Evolutionary conservation across 2,888 invertebrate species (phyloP).

Genomic region (Augochlorella aurata): DNA sequence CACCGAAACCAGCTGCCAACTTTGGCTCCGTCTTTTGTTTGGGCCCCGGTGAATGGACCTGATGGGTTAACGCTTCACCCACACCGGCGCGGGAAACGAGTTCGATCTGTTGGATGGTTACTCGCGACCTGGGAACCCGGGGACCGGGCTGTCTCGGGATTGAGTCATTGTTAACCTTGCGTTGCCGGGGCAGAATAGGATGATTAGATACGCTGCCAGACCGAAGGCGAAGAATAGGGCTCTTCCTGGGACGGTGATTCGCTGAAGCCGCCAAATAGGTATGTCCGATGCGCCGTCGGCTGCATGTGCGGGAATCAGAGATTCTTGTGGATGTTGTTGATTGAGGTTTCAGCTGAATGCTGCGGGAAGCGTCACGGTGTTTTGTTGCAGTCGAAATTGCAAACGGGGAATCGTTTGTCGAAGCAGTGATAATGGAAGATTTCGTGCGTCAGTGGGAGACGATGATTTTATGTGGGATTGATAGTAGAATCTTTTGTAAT

Average conservation of each 20-base stretch:
- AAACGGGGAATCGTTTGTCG: too few relatives aligned
- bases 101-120: neutral
- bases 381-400: too few relatives aligned
- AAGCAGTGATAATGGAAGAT: too few relatives aligned
- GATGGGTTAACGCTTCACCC: conserved; percentile 22
- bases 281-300: neutral
- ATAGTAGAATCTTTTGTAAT: too few relatives aligned
- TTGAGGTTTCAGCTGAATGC: too few relatives aligned
- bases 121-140: neutral
- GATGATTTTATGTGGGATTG: too few relatives aligned
- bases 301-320: neutral
- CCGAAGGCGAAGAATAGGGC: neutral
- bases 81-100: neutral
- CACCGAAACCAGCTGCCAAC: conserved; percentile 32
- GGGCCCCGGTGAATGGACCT: conserved; percentile 12
- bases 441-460: too few relatives aligned
- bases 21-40: conserved; percentile 31
- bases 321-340: neutral
- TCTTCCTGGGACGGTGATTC: neutral
- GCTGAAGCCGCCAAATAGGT: neutral
- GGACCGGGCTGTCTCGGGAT: neutral
- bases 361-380: too few relatives aligned
- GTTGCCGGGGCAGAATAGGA: neutral
- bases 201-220: neutral
- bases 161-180: conserved; percentile 8